A percentile compares a stretch with the other conserved stretches of the same genome.
Conservation (phyloP, 2,797 vertebrate species). For the Cossypha heuglini region DNA sequence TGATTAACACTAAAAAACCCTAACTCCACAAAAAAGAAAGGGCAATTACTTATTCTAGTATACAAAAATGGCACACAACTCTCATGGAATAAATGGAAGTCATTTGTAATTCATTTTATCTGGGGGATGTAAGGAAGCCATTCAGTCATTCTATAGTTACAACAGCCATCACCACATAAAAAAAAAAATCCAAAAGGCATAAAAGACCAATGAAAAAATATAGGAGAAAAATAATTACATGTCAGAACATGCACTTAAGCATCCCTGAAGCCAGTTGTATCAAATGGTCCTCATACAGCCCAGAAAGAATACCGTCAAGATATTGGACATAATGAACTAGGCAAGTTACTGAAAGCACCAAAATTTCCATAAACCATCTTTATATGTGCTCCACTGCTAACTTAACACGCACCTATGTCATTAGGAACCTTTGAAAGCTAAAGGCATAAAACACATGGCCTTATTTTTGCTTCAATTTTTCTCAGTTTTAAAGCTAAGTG, state of each 20-base stretch:
- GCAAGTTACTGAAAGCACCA: not conserved
- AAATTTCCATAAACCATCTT: not conserved
- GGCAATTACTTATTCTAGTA: not conserved
- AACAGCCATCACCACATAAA: not conserved
- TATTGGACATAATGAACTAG: not conserved
- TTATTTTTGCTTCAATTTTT: not conserved
- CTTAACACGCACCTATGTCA: not conserved
- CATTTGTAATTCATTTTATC: not conserved
- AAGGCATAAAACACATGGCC: not conserved
- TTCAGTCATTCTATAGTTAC: not conserved
- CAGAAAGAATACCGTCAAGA: not conserved
- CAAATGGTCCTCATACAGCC: accelerated
- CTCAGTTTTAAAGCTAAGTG: not conserved
- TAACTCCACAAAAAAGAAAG: not conserved
- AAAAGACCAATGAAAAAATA: not conserved
- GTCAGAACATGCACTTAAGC: not conserved
- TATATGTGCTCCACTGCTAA: not conserved
- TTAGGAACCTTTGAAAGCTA: not conserved
- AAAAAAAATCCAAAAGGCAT: not conserved
- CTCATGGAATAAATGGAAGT: not conserved
- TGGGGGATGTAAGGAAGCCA: not conserved
- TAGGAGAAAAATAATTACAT: not conserved
- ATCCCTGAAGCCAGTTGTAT: not conserved
- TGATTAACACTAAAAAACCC: not conserved
- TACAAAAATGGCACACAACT: not conserved